Conservation (phyloP, 2,113 vertebrate species). For the Anthoscopus minutus region DNA sequence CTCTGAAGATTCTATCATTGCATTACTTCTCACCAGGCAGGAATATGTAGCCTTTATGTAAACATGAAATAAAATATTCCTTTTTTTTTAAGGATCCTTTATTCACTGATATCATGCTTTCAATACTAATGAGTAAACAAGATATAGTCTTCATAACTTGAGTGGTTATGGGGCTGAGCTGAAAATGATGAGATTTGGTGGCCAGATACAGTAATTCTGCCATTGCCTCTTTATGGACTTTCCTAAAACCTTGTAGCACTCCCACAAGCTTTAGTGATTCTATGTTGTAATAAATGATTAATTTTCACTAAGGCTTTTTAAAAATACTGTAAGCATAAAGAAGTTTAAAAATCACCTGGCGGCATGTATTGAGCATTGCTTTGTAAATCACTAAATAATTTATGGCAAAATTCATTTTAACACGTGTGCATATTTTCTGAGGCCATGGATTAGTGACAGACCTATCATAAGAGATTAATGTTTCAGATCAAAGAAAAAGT, state of each 20-base stretch:
- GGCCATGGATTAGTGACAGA: constrained; percentile 32
- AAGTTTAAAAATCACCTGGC: constrained; percentile 32
- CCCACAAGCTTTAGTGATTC: not conserved
- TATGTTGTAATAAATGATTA: constrained; percentile 6
- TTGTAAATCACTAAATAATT: constrained; percentile 50
- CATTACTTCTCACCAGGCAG: not conserved
- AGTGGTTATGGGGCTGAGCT: not conserved
- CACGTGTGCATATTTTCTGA: constrained; percentile 19
- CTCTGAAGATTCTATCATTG: not conserved
- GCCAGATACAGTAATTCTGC: not conserved
- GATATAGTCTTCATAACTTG: not conserved
- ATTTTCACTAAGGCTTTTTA: constrained; percentile 9
- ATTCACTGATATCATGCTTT: not conserved
- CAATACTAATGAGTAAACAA: not conserved
- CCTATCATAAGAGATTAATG: constrained; percentile 46
- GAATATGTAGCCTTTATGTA: not conserved
- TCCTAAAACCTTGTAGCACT: not conserved
- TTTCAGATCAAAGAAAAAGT: constrained; percentile 27
- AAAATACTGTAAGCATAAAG: not conserved
- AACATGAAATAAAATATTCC: not conserved
- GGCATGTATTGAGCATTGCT: not conserved
- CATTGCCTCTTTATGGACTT: not conserved
- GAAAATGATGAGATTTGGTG: not conserved
- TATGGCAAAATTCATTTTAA: constrained; percentile 35
- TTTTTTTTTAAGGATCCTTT: not conserved